Evolutionary conservation across 2,113 vertebrate species (phyloP).

Genomic region (Colistium nudipinnis): DNA sequence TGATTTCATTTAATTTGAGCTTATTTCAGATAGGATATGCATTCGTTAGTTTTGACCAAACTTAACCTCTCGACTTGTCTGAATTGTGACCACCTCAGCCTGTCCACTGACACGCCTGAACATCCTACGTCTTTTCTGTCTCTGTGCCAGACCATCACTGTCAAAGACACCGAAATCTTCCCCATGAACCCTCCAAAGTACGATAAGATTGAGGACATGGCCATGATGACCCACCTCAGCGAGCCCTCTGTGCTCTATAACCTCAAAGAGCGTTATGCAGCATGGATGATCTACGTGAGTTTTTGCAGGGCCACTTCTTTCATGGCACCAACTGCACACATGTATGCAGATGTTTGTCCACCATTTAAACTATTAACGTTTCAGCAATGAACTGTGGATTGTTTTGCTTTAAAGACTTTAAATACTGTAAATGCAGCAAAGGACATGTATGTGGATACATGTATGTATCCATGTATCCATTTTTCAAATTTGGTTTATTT

Average conservation of each 20-base stretch:
- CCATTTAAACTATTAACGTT: no score
- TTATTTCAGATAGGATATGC: no score
- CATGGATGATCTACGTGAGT: conserved; percentile 94
- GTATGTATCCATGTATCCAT: no score
- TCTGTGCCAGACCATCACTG: conserved; percentile 70
- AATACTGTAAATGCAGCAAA: neutral
- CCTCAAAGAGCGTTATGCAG: conserved; percentile 91
- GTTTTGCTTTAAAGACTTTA: no score
- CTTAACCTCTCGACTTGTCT: neutral
- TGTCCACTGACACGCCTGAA: neutral
- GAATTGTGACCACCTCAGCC: neutral
- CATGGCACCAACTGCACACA: neutral
- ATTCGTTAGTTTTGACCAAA: neutral
- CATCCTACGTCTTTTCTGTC: neutral
- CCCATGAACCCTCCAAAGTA: conserved; percentile 85
- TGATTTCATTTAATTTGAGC: no score
- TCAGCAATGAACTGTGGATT: no score
- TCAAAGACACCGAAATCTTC: conserved; percentile 79
- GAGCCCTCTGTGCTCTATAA: conserved; percentile 83
- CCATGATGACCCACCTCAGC: conserved; percentile 85
- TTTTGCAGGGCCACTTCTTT: neutral
- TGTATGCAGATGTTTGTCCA: neutral
- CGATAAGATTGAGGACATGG: conserved; percentile 85
- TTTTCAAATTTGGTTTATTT: no score
- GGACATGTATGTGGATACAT: no score